Percentiles rank a stretch among this genome's conserved stretches.
Conservation (phyloP, 92 coral and sea anemone species). For the Epizoanthus illoricatus region DNA sequence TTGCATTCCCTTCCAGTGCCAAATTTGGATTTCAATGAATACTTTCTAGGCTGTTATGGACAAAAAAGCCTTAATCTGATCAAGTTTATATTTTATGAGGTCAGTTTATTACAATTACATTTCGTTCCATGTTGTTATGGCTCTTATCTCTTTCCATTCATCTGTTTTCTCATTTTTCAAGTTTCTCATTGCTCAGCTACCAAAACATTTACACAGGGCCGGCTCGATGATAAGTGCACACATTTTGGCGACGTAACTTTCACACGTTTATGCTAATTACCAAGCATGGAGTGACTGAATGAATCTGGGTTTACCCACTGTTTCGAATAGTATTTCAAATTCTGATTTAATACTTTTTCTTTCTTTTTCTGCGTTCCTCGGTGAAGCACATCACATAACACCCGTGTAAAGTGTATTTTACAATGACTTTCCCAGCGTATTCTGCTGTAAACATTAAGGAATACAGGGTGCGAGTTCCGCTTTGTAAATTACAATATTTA, state of each 20-base stretch:
- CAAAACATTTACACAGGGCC: background rate
- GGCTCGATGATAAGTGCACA: background rate
- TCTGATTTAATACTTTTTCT: too few relatives aligned
- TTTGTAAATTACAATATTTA: constrained; percentile 23
- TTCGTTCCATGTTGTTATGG: background rate
- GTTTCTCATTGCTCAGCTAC: background rate
- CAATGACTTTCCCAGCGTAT: background rate
- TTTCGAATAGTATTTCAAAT: too few relatives aligned
- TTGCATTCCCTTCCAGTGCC: constrained; percentile 24
- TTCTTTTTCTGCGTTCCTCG: too few relatives aligned
- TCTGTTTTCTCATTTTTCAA: constrained; percentile 8
- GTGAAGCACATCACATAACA: too few relatives aligned
- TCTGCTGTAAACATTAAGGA: background rate
- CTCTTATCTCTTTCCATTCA: constrained; percentile 19
- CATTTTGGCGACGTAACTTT: background rate
- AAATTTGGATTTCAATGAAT: background rate
- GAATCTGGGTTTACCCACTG: too few relatives aligned
- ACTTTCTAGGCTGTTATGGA: too few relatives aligned
- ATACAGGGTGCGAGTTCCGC: background rate
- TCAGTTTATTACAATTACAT: background rate
- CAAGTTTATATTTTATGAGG: background rate
- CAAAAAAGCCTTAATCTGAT: too few relatives aligned
- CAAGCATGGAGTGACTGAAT: background rate
- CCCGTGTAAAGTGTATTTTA: too few relatives aligned
- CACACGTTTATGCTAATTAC: background rate